phyloP scores from a whole-genome alignment of 2,888 invertebrate genomes.

The Sympetrum striolatum region DNA sequence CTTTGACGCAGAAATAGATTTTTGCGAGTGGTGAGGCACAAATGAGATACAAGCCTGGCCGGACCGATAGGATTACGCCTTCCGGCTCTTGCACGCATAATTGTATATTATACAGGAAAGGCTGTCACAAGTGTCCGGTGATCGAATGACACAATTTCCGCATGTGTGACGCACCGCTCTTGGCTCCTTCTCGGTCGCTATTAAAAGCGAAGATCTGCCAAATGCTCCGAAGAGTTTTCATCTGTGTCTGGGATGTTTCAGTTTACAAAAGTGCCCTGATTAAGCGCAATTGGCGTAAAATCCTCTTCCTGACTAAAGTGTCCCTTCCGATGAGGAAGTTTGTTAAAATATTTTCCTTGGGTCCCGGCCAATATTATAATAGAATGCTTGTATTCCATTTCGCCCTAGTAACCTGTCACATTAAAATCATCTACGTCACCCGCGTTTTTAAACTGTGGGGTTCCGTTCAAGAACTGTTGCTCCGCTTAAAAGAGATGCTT shows the following conservation, averaged over 20 bases:
- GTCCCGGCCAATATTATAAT: too few species aligned
- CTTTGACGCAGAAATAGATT: neutral
- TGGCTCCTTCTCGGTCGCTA: neutral
- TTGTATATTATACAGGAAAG: neutral
- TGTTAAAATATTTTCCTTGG: too few species aligned
- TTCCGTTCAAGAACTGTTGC: too few species aligned
- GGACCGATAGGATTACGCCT: neutral
- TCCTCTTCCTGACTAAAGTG: neutral
- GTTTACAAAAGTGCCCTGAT: neutral
- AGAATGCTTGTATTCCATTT: too few species aligned
- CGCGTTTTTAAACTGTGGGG: too few species aligned
- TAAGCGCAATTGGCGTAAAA: neutral
- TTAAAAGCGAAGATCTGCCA: neutral
- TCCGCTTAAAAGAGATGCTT: too few species aligned
- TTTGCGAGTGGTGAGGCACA: neutral
- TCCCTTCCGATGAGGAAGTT: too few species aligned
- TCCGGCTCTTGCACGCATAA: neutral
- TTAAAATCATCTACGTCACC: too few species aligned
- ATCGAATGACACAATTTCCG: constrained; percentile 6
- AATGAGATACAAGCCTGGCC: neutral
- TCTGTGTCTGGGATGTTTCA: neutral
- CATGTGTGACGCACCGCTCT: constrained; percentile 8
- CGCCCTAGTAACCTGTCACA: too few species aligned
- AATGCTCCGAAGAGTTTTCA: neutral
- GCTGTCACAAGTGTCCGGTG: neutral